Evolutionary conservation across 2,888 invertebrate species (phyloP), one percentile per base, ranked within the genome.

Genomic region (Blomia tropicalis): DNA sequence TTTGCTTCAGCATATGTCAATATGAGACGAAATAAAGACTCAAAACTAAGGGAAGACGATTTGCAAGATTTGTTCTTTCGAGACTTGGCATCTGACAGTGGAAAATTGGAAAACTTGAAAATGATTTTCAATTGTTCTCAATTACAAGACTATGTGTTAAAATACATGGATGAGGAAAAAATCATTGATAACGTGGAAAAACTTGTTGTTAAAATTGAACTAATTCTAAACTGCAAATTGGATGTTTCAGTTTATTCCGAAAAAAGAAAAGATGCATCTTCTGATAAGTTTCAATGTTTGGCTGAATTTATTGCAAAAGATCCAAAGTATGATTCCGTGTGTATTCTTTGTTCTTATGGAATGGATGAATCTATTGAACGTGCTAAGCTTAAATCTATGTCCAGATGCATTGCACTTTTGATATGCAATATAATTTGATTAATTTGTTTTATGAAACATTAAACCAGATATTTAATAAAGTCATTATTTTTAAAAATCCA

Each of bases 251-350:
- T 36, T 11, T 25, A 32, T 56, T n/a, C 56, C 17, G 56, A 56
- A 36, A 56, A 56, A 25, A n/a, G 29, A 4, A 11, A 56, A 4
- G 2, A 47, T 19, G 51, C 17, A 17, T 36, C 36, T 36, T 36
- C 14, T 2, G 19, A 47, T 47, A 17, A 19, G 22, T 47, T 19
- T 47, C 47, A 47, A 25, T 19, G 14, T 23, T 25, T 23, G n/a
- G 56, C 19, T 23, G 56, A 56, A 36, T 56, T 56, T 23, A 31
- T 56, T 19, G 56, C 56, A n/a, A 56, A 4, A 31, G 11, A 29
- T 19, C 3, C 56, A n/a, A 3, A 3, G 14, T 29, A 56, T 31
- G 2, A 56, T 32, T 14, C 11, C 23, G n/a, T 5, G 14, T 3
- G 17, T 2, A 36, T 56, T 19, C 19, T 56, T 2, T 32, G n/a